A percentile compares a stretch with the other conserved stretches of the same genome.
These are phyloP conservation scores for Mythimna vitellina DNA, from an alignment of 2,888 invertebrate genomes.

Conservation along the genomic window DNA sequence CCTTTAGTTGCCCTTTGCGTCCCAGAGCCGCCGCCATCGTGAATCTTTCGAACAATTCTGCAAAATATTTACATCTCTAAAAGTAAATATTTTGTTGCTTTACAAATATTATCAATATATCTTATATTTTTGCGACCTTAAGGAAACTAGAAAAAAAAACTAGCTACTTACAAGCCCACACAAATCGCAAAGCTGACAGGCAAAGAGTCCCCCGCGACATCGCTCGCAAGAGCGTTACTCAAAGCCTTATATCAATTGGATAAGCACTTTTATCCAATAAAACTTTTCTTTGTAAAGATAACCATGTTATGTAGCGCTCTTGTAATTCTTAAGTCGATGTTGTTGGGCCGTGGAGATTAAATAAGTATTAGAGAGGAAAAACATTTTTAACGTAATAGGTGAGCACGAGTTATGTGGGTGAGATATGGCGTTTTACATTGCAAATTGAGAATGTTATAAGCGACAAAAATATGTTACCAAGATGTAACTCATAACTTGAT, in stretches of 20 bases:
- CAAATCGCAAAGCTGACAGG: slow-evolving; percentile 44
- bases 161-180: slow-evolving; percentile 28
- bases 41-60: too few relatives aligned
- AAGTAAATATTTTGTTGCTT: not conserved
- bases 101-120: not conserved
- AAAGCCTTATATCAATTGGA: slow-evolving; percentile 55
- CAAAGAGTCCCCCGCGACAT: slow-evolving; percentile 43
- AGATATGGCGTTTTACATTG: too few relatives aligned
- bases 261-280: slow-evolving; percentile 54
- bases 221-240: slow-evolving; percentile 25
- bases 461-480: too few relatives aligned
- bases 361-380: slow-evolving; percentile 7
- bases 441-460: too few relatives aligned
- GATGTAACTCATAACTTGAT: too few relatives aligned
- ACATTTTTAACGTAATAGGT: not conserved
- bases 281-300: slow-evolving; percentile 53
- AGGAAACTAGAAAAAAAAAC: slow-evolving; percentile 43
- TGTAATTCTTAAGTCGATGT: slow-evolving; percentile 45
- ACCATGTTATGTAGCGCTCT: slow-evolving; percentile 43
- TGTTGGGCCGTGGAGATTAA: slow-evolving; percentile 27
- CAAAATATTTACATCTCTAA: too few relatives aligned
- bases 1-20: too few relatives aligned
- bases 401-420: not conserved
- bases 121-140: slow-evolving; percentile 4
- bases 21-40: too few relatives aligned